Conservation (phyloP, 2,797 vertebrate species). For the Huso huso region DNA sequence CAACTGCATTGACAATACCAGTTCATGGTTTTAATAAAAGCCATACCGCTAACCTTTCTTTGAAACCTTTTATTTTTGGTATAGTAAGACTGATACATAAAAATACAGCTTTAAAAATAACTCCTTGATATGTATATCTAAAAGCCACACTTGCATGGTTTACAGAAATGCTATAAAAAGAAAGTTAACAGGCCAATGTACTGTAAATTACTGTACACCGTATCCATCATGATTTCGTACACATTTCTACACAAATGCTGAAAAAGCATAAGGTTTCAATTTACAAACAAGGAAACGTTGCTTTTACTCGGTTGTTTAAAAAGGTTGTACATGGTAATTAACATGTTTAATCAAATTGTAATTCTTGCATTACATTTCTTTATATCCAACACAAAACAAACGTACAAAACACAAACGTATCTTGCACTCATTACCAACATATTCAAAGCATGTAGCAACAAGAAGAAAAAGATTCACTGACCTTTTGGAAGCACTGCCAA, state of each 20-base stretch:
- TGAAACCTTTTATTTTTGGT: not conserved
- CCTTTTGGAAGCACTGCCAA: constrained; percentile 82
- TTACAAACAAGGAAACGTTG: no score
- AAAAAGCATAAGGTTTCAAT: no score
- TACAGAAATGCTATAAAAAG: not conserved
- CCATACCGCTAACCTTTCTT: not conserved
- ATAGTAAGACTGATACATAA: not conserved
- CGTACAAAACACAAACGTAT: no score
- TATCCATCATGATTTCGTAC: not conserved
- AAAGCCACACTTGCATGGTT: not conserved
- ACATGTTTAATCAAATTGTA: no score
- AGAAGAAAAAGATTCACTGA: constrained; percentile 43
- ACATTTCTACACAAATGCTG: not conserved
- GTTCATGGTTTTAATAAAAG: constrained; percentile 7
- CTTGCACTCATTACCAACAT: no score
- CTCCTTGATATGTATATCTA: not conserved
- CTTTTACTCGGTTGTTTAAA: no score
- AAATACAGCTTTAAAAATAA: not conserved
- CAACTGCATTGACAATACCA: not conserved
- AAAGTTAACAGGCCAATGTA: not conserved
- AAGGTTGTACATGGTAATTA: no score
- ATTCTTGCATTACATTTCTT: no score
- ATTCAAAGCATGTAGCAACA: not conserved
- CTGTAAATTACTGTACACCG: not conserved
- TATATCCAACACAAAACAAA: no score